Conservation (phyloP, 2,113 vertebrate species). For the Ardeotis arabs region DNA sequence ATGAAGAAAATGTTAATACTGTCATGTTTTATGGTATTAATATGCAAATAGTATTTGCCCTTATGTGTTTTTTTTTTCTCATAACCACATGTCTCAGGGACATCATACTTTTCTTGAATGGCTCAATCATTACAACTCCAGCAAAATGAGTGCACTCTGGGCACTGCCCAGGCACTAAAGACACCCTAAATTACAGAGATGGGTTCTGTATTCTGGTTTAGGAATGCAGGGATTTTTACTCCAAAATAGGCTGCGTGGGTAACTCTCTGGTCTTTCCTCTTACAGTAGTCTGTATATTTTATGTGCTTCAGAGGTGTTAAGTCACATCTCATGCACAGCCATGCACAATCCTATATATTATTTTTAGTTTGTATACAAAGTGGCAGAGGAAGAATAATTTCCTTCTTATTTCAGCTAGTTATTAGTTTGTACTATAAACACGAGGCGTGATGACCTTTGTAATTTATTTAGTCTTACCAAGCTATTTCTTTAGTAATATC, state of each 20-base stretch:
- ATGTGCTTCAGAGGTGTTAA: background rate
- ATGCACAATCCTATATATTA: background rate
- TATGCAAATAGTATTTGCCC: background rate
- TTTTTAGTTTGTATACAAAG: background rate
- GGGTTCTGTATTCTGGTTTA: background rate
- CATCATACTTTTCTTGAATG: background rate
- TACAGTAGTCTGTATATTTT: background rate
- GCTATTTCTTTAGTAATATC: constrained; percentile 39
- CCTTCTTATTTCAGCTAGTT: constrained; percentile 14
- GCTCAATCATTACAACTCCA: background rate
- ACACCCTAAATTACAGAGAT: background rate
- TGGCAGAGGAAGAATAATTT: constrained; percentile 1
- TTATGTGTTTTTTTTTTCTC: background rate
- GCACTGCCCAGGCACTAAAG: background rate
- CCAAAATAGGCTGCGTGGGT: background rate
- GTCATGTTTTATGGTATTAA: background rate
- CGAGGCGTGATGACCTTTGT: constrained; percentile 27
- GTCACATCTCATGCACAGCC: background rate
- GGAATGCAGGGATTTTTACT: background rate
- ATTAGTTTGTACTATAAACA: constrained; percentile 17
- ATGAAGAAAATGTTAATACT: background rate
- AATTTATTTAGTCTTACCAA: constrained; percentile 55
- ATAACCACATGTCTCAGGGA: background rate
- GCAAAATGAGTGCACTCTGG: background rate
- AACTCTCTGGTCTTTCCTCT: background rate